Conservation (phyloP, 2,797 vertebrate genomes). For the Galago senegalensis region DNA sequence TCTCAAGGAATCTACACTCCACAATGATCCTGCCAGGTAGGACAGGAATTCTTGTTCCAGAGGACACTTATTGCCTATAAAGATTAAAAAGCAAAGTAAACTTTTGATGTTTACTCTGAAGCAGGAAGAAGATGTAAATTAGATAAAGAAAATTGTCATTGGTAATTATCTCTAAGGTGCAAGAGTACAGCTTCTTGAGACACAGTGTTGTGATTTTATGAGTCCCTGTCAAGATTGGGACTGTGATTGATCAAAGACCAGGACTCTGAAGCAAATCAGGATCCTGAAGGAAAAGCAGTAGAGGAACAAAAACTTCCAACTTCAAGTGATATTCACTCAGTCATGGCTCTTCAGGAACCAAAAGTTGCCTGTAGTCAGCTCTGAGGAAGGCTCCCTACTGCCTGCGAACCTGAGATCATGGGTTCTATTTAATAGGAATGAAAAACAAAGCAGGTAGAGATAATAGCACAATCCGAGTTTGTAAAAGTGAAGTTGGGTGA, state of each 20-base stretch:
- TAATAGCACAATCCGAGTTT: neutral
- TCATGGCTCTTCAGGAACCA: neutral
- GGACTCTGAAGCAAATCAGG: neutral
- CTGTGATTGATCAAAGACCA: neutral
- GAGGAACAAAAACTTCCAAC: neutral
- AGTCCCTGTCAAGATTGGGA: neutral
- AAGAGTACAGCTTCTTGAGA: neutral
- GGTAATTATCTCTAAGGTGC: neutral
- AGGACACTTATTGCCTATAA: neutral
- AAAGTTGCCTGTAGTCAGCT: neutral
- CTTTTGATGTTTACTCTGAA: neutral
- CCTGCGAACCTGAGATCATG: neutral
- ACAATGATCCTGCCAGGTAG: neutral
- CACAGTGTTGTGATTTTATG: neutral
- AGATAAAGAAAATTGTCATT: neutral
- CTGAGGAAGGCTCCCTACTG: neutral
- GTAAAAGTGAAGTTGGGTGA: neutral
- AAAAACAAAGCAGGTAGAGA: neutral
- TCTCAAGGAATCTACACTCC: neutral
- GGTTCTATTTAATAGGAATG: neutral
- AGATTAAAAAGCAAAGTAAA: conserved; percentile 2
- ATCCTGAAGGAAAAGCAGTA: neutral
- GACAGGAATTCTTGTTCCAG: neutral
- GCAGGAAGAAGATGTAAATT: neutral
- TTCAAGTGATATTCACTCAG: neutral